A percentile compares a stretch with the other conserved stretches of the same genome.
Evolutionary conservation across 2,113 vertebrate species (phyloP).

Genomic region (Zosterops lateralis): DNA sequence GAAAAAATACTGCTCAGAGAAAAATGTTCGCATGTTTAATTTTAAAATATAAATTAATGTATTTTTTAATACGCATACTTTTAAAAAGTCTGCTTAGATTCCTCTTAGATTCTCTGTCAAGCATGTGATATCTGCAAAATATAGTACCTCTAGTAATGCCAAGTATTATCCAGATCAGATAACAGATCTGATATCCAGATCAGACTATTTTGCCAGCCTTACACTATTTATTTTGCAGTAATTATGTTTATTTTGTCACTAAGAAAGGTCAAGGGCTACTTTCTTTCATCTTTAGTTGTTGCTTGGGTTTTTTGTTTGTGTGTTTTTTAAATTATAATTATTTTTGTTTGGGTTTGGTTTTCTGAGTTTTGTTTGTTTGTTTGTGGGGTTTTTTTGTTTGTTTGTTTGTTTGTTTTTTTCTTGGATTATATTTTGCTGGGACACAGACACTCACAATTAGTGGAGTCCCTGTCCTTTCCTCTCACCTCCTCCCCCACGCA

Average conservation of each 20-base stretch:
- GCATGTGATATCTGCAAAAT: background rate
- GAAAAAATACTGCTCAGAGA: background rate
- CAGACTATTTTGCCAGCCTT: background rate
- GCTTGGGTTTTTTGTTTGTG: accelerated
- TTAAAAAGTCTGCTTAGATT: background rate
- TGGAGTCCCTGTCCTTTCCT: background rate
- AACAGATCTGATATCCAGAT: background rate
- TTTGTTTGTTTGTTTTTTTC: background rate
- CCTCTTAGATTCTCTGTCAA: background rate
- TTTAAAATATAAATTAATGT: background rate
- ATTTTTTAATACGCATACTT: background rate
- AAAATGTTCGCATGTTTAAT: background rate
- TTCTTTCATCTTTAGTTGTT: background rate
- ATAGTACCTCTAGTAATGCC: background rate
- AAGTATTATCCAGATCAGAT: background rate
- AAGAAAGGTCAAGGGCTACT: background rate
- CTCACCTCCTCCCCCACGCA: background rate
- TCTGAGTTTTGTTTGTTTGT: background rate
- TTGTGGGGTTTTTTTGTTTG: too few species aligned
- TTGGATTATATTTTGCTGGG: background rate
- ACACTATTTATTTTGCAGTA: background rate
- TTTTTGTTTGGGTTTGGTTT: background rate
- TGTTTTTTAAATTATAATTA: background rate
- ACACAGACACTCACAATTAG: background rate
- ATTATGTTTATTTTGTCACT: background rate